phyloP scores from a whole-genome alignment of 2,113 vertebrate genomes.

The Perca schrenkii region DNA sequence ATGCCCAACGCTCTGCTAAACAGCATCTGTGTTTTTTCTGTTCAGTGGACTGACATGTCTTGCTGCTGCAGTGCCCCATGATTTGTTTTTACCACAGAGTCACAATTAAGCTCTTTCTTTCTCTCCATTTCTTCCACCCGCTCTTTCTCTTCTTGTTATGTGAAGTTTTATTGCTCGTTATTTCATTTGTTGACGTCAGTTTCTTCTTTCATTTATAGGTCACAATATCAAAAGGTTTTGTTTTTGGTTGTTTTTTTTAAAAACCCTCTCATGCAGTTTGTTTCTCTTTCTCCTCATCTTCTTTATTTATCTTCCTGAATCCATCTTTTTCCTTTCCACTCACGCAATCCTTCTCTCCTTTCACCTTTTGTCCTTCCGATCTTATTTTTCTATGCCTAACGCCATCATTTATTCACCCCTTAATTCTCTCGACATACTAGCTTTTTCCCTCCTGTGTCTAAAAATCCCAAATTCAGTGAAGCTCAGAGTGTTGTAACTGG shows the following conservation, averaged over 20 bases:
- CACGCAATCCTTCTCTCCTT: not conserved
- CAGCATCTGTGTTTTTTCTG: conserved; percentile 15
- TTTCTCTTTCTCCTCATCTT: not conserved
- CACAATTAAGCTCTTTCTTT: conserved; percentile 17
- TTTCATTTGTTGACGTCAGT: not conserved
- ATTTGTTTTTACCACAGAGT: conserved; percentile 3
- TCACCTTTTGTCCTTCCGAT: too few relatives aligned
- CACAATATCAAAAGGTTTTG: not conserved
- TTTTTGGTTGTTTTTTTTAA: too few relatives aligned
- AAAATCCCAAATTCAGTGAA: not conserved
- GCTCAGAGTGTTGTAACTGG: not conserved
- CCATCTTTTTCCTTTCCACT: not conserved
- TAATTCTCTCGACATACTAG: not conserved
- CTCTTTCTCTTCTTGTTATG: not conserved
- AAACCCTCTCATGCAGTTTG: not conserved
- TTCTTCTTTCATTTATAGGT: not conserved
- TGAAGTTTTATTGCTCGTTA: not conserved
- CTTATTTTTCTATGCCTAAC: too few relatives aligned
- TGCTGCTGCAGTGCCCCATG: not conserved
- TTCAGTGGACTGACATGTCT: conserved; percentile 1
- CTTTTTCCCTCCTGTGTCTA: not conserved
- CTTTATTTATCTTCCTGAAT: not conserved
- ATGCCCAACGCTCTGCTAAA: not conserved
- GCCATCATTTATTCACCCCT: not conserved
- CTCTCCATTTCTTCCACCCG: not conserved